A percentile compares a stretch with the other conserved stretches of the same genome.
phyloP scores from a whole-genome alignment of 2,797 vertebrate species.

The Aplochiton taeniatus region DNA sequence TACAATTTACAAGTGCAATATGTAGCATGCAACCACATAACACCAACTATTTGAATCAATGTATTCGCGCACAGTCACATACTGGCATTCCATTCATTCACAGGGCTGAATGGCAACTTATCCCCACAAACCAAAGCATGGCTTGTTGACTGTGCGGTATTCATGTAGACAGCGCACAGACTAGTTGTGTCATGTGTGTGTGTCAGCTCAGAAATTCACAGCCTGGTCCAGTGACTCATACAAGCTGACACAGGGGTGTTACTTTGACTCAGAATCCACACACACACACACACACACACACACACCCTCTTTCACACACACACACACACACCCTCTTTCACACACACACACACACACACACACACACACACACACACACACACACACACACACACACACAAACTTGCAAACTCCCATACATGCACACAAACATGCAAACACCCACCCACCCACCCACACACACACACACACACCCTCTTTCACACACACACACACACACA shows the following conservation, averaged over 20 bases:
- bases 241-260: conserved; percentile 29
- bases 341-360: conserved; percentile 14
- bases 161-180: neutral
- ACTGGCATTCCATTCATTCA: conserved; percentile 30
- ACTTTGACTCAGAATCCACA: neutral
- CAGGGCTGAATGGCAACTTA: conserved; percentile 29
- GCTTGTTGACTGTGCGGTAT: conserved; percentile 13
- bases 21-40: too few relatives aligned
- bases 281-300: conserved; percentile 26
- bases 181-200: conserved; percentile 4
- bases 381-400: conserved; percentile 14
- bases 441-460: conserved; percentile 9
- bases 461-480: conserved; percentile 8
- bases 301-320: too few relatives aligned
- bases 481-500: conserved; percentile 19
- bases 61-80: neutral
- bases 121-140: conserved; percentile 40
- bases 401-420: too few relatives aligned
- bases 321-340: too few relatives aligned
- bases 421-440: conserved; percentile 21
- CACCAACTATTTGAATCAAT: neutral
- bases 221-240: conserved; percentile 35
- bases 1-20: too few relatives aligned
- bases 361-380: conserved; percentile 13
- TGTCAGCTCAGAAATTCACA: conserved; percentile 31